Evolutionary conservation across 2,888 invertebrate species (phyloP).

Genomic region (Iphiclides podalirius): DNA sequence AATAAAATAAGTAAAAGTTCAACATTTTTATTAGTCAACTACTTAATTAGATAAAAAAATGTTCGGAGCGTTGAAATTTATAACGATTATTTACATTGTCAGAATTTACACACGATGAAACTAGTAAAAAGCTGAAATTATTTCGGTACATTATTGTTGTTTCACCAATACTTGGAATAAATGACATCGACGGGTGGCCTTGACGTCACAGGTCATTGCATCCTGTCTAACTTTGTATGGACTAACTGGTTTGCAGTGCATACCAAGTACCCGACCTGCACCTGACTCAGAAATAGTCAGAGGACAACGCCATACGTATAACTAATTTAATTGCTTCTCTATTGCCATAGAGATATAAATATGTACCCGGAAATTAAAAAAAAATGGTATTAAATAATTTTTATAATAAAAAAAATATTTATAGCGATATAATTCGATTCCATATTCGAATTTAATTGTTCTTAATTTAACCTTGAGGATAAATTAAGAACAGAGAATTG

Average conservation of each 20-base stretch:
- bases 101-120: too few species aligned
- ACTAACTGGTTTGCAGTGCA: conserved; percentile 5
- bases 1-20: too few species aligned
- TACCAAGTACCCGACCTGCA: conserved; percentile 7
- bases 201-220: conserved; percentile 23
- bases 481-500: too few species aligned
- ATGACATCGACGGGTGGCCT: conserved; percentile 7
- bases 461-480: too few species aligned
- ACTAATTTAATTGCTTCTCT: not conserved
- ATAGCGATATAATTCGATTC: too few species aligned
- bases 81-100: not conserved
- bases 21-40: too few species aligned
- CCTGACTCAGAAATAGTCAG: conserved; percentile 2
- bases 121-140: too few species aligned
- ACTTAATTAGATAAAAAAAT: too few species aligned
- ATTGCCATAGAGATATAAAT: not conserved
- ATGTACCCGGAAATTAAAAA: not conserved
- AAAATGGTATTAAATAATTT: not conserved
- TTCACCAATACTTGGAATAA: conserved; percentile 6
- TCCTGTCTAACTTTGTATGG: conserved; percentile 18
- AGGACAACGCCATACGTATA: conserved; percentile 3
- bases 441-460: too few species aligned
- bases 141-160: not conserved
- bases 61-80: not conserved
- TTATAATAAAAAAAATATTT: too few species aligned